These are phyloP conservation scores for Lagria hirta DNA, from an alignment of 2,888 invertebrate species.

Conservation along the genomic window DNA sequence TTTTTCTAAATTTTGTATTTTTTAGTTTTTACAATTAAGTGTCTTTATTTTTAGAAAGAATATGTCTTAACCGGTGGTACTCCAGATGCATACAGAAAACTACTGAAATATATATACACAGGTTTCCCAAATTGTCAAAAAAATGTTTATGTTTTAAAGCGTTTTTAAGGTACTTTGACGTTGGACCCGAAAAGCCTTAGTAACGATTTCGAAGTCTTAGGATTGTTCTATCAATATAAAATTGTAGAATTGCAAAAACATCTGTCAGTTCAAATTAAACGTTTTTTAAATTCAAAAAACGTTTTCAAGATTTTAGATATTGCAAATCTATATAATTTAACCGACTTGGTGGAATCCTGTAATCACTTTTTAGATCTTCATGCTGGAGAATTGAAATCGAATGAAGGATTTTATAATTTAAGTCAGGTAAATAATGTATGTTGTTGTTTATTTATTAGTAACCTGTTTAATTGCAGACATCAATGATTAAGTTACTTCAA, in stretches of 20 bases:
- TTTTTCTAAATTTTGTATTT: no score
- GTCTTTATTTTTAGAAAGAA: slow-evolving; percentile 1
- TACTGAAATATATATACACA: slow-evolving; percentile 7
- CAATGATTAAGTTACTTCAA: slow-evolving; percentile 3
- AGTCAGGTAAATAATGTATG: neutral
- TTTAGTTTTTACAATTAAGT: no score
- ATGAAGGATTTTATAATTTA: slow-evolving; percentile 1
- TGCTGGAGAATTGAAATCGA: neutral
- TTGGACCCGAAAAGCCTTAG: neutral
- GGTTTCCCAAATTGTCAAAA: neutral
- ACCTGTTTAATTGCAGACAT: slow-evolving; percentile 4
- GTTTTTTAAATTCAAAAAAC: slow-evolving; percentile 1
- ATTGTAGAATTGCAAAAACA: neutral
- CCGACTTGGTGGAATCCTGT: slow-evolving; percentile 1
- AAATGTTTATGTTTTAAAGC: neutral
- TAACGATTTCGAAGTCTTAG: neutral
- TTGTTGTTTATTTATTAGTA: neutral
- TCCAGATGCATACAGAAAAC: neutral
- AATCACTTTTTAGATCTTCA: slow-evolving; percentile 1
- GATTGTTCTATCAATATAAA: neutral
- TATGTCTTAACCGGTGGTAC: neutral
- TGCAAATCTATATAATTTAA: slow-evolving; percentile 2
- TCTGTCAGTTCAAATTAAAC: neutral
- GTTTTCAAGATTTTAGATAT: neutral
- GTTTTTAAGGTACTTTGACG: slow-evolving; percentile 1